Evolutionary conservation across 1,140 invertebrate genomes (phyloP), one percentile per base, ranked within the genome.

Genomic region (Eupeodes corollae): DNA sequence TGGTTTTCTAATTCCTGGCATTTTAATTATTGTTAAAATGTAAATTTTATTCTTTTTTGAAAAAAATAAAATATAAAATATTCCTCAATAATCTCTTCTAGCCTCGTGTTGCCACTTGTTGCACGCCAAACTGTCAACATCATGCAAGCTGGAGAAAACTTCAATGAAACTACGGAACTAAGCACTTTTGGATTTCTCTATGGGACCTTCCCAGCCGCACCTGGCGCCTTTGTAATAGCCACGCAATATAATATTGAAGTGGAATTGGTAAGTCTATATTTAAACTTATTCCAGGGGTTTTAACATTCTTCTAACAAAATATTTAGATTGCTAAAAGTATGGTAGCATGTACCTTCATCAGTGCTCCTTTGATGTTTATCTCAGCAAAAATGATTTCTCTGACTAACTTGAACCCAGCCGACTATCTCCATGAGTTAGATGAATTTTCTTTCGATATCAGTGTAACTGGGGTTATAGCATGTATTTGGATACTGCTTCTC

Each of bases 121-220:
- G 88, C 85, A 56, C 77, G 91, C 58, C 88, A 95, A 72, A 79
- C 87, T 19, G 82, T 92, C 0, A 85, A 81, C 60, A 68, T 88
- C 13, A 65, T 91, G 16, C 71, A 85, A 34, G 73, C 82, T 34
- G 84, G 84, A 1, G 62, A 54, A 1, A 81, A 83, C 60, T 68
- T 74, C 37, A 80, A 79, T 38, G 83, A 88, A 49, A 91, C 86
- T 1, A 70, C 77, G 16, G 83, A 89, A 52, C 73, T 91, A 21
- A 88, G 87, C 54, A 94, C 89, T 42, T 97, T 90, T 70, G 92
- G 87, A 1, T 98, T 97, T 73, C 74, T 98, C 1, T 98, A 98
- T 69, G 93, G 94, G 44, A 96, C 91, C 1, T 88, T 97, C 67
- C 94, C 93, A 2, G 84, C 91, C 32, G 92, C 93, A 14, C 93